Base-by-base conservation (phyloP, 2,888 invertebrate species). In the Sminthurides aquaticus region DNA sequence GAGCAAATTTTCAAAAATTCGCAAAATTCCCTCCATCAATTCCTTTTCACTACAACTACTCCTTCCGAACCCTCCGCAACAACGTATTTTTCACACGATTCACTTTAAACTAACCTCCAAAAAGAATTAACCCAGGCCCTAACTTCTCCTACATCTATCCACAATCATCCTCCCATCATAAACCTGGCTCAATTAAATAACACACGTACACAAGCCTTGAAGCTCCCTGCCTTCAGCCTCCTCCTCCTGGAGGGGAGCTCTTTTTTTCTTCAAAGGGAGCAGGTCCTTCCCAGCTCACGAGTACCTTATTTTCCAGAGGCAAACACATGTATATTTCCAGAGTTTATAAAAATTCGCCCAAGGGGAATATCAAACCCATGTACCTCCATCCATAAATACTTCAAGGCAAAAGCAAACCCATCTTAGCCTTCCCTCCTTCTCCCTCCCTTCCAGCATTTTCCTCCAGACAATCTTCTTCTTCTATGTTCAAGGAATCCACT, bases 331-430 rank as follows among this genome's bases (percentile, higher is more conserved):
- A n/a, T n/a, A n/a, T n/a, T n/a, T n/a, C n/a, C n/a, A 52, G 8
- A 52, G 52, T 20, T 52, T 52, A 52, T 52, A 15, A 22, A 52
- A 52, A 52, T 52, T 52, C 20, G 52, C 52, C 52, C 52, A 52
- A 20, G 52, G 52, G 52, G 52, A 52, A 52, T 5, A 52, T 20
- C 5, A 5, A 22, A 20, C 8, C 43, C 43, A 43, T 15, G 52
- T 22, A 52, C 22, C 52, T 22, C 20, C 52, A 20, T 52, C 22
- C 52, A 52, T 52, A 52, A 52, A 52, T 52, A 52, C 52, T 52
- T 52, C 52, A 52, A 52, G 52, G 52, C 52, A 52, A 52, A 52
- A 43, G 43, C 18, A 43, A 8, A 43, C 43, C 8, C 43, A 43
- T 18, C 18, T 43, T 43, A 8, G 11, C 18, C 43, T n/a, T n/a